phyloP scores from a whole-genome alignment of 1,140 invertebrate genomes.

The Neodiprion fabricii region DNA sequence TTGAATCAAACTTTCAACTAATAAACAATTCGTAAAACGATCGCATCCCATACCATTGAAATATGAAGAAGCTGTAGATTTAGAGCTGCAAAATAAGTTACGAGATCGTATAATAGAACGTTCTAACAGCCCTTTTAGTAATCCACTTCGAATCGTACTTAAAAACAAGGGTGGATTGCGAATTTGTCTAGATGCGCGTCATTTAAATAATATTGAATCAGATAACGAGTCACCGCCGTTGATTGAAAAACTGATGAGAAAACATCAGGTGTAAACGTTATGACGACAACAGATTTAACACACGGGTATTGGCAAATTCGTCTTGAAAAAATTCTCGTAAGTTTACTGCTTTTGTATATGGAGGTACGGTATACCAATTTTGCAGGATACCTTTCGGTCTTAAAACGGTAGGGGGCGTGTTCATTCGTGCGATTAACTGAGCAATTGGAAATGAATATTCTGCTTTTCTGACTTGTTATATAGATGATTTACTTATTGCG shows the following conservation, averaged over 20 bases:
- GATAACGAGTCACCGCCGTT: constrained; percentile 17
- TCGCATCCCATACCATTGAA: constrained; percentile 28
- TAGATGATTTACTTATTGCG: not conserved
- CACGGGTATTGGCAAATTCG: constrained; percentile 34
- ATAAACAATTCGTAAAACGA: constrained; percentile 21
- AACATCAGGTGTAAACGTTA: constrained; percentile 7
- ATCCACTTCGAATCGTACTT: constrained; percentile 32
- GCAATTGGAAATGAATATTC: constrained; percentile 5
- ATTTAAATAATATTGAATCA: constrained; percentile 22
- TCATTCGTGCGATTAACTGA: not conserved
- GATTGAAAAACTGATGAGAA: constrained; percentile 1
- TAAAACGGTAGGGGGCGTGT: not conserved
- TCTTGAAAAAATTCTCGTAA: constrained; percentile 11
- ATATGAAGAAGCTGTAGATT: constrained; percentile 14
- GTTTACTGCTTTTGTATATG: constrained; percentile 31
- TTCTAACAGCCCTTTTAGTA: constrained; percentile 37
- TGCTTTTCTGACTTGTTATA: not conserved
- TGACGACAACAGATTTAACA: constrained; percentile 31
- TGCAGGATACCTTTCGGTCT: constrained; percentile 26
- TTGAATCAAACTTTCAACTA: not conserved
- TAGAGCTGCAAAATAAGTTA: constrained; percentile 24
- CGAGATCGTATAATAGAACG: constrained; percentile 31
- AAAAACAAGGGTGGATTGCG: constrained; percentile 19
- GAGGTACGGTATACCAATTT: not conserved
- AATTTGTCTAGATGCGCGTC: constrained; percentile 28